Percentiles rank a stretch among this genome's conserved stretches.
phyloP scores from a whole-genome alignment of 2,888 invertebrate species.

The Drosophila meridiana region DNA sequence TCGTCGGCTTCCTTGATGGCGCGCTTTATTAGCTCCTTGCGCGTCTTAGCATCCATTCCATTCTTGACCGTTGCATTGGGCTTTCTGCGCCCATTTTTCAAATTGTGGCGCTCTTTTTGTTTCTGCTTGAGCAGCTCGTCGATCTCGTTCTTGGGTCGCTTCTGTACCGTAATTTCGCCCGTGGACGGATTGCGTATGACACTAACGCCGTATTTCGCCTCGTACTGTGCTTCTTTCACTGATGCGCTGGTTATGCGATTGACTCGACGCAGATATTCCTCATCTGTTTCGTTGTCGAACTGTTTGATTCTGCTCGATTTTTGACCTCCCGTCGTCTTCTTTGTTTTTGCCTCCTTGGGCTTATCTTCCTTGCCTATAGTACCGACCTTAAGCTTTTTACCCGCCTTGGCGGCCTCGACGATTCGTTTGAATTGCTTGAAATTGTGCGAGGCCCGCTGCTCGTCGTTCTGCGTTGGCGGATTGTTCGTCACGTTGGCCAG shows the following conservation, averaged over 20 bases:
- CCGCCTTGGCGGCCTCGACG: slow-evolving; percentile 85
- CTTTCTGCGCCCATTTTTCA: slow-evolving; percentile 84
- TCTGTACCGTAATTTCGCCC: slow-evolving; percentile 85
- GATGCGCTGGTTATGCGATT: slow-evolving; percentile 88
- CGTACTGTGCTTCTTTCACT: slow-evolving; percentile 87
- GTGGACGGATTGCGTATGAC: slow-evolving; percentile 86
- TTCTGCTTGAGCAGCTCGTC: slow-evolving; percentile 86
- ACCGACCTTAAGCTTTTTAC: slow-evolving; percentile 79
- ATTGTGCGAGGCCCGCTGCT: slow-evolving; percentile 91
- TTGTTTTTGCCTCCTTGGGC: slow-evolving; percentile 62
- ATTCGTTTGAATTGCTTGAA: slow-evolving; percentile 88
- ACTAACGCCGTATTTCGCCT: slow-evolving; percentile 87
- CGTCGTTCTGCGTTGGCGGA: slow-evolving; percentile 89
- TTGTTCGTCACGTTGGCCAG: slow-evolving; percentile 90
- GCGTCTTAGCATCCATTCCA: slow-evolving; percentile 72
- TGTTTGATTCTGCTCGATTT: slow-evolving; percentile 87
- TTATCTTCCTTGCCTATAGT: slow-evolving; percentile 79
- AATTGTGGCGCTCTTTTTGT: slow-evolving; percentile 64
- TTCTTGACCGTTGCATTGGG: slow-evolving; percentile 34
- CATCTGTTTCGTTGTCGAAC: slow-evolving; percentile 87
- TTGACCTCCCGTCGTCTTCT: slow-evolving; percentile 71
- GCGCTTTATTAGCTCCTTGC: slow-evolving; percentile 81
- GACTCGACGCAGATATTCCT: slow-evolving; percentile 89
- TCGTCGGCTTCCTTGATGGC: slow-evolving; percentile 80
- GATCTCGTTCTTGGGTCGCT: slow-evolving; percentile 86